Base-by-base conservation (phyloP, 2,888 invertebrate species). In the Dascillus cervinus region DNA sequence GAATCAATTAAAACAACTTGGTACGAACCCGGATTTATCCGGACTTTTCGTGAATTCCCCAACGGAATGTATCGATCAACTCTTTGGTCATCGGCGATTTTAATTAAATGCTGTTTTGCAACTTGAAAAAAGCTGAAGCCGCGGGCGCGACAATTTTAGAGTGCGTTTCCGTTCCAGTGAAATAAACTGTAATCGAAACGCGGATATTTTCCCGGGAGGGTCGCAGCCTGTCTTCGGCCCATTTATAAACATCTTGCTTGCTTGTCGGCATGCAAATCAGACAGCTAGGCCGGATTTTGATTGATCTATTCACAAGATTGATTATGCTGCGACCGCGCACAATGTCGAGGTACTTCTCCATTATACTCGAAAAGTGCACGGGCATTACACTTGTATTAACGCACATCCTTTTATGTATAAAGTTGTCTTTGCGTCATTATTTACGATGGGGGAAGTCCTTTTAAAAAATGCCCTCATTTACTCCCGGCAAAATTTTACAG, bases 261-360 rank as follows among this genome's bases (percentile, higher is more conserved):
- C 60, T 58, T 59, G 62, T 62, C 63, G 60, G 59, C 60, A 64
- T 64, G 64, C 62, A 64, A 64, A 64, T 64, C 63, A 62, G 62
- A 61, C 60, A 58, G 56, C 58, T 55, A 57, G 52, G 58, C 56
- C 53, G 57, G 60, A 60, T 60, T 63, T 64, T 64, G 64, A 64
- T 64, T 64, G 63, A 64, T 64, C 63, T 63, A 58, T 63, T 58
- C 61, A 53, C 50, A 62, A 64, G 64, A 64, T 64, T 62, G 64
- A 64, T 64, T 64, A 58, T 55, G 49, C 53, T 46, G 52, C 54
- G 56, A 53, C 53, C 56, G 53, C 52, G 50, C 48, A 56, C 49
- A 58, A 53, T 59, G 55, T 55, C 55, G 46, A 50, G 46, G 46
- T 47, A 55, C 50, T 51, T 53, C 55, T 44, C 47, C 37, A 48